These are phyloP conservation scores for Parazoanthus atlanticus DNA, from an alignment of 92 coral and sea anemone genomes.

Conservation along the genomic window DNA sequence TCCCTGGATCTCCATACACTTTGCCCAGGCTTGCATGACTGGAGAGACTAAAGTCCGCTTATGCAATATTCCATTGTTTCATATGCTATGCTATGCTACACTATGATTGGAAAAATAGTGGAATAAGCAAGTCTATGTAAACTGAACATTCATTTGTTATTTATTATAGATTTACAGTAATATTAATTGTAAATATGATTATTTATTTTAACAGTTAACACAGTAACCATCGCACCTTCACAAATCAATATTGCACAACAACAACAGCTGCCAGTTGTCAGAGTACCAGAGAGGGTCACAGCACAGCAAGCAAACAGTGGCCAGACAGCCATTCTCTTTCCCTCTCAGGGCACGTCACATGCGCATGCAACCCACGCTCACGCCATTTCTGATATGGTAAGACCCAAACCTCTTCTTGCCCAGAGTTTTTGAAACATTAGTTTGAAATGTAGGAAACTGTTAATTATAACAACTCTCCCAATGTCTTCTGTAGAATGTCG, in stretches of 20 bases:
- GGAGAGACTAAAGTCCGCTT: too few relatives aligned
- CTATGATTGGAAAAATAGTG: too few relatives aligned
- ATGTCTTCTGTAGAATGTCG: too few relatives aligned
- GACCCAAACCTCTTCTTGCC: background rate
- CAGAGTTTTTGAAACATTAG: background rate
- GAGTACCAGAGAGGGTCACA: constrained; percentile 72
- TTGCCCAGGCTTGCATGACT: too few relatives aligned
- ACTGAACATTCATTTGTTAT: too few relatives aligned
- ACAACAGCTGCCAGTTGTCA: constrained; percentile 43
- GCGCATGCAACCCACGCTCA: constrained; percentile 74
- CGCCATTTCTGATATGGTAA: constrained; percentile 83
- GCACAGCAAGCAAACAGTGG: constrained; percentile 76
- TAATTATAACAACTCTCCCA: too few relatives aligned
- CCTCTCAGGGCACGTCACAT: constrained; percentile 62
- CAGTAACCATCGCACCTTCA: constrained; percentile 17
- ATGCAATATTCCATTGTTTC: too few relatives aligned
- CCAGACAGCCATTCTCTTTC: constrained; percentile 83
- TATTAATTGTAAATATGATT: background rate
- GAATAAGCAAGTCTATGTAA: too few relatives aligned
- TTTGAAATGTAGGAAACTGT: too few relatives aligned
- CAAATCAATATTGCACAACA: constrained; percentile 55
- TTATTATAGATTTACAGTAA: too few relatives aligned
- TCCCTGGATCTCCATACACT: too few relatives aligned
- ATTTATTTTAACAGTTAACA: background rate
- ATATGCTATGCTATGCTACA: too few relatives aligned